These are phyloP conservation scores for Asteroscopus sphinx DNA, from an alignment of 2,888 invertebrate genomes.

Conservation along the genomic window DNA sequence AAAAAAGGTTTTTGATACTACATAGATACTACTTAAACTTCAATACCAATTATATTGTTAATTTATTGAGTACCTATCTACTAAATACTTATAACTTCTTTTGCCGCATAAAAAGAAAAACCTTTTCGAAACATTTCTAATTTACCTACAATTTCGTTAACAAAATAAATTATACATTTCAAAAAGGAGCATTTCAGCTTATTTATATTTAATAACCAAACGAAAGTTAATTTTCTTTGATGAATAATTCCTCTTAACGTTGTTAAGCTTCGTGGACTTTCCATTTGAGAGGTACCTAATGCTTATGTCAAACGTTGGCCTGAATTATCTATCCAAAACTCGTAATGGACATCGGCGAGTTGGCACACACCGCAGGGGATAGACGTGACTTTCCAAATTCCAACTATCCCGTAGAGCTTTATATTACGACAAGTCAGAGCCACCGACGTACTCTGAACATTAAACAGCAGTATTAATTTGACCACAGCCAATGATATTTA, in stretches of 20 bases:
- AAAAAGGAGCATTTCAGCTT: slow-evolving; percentile 22
- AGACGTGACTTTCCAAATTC: slow-evolving; percentile 62
- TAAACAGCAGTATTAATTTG: slow-evolving; percentile 59
- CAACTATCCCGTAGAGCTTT: slow-evolving; percentile 56
- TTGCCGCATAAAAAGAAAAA: not conserved
- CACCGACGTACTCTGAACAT: slow-evolving; percentile 55
- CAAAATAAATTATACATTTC: slow-evolving; percentile 24
- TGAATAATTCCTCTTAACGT: slow-evolving; percentile 43
- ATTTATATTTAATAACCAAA: slow-evolving; percentile 44
- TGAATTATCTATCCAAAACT: slow-evolving; percentile 58
- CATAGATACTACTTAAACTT: too few species aligned
- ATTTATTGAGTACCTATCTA: too few species aligned
- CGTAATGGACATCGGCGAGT: slow-evolving; percentile 60
- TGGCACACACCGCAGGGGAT: slow-evolving; percentile 60
- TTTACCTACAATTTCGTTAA: slow-evolving; percentile 1
- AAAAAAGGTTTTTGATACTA: too few species aligned
- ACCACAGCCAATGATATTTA: too few species aligned
- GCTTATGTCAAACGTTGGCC: slow-evolving; percentile 42
- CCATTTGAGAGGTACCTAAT: slow-evolving; percentile 34
- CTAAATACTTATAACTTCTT: too few species aligned
- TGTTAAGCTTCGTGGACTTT: slow-evolving; percentile 35
- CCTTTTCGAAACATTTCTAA: slow-evolving; percentile 5
- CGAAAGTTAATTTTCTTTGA: slow-evolving; percentile 43
- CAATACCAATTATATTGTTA: too few species aligned
- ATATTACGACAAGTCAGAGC: slow-evolving; percentile 49